phyloP scores from a whole-genome alignment of 2,888 invertebrate genomes.

The Lithophane socia region DNA sequence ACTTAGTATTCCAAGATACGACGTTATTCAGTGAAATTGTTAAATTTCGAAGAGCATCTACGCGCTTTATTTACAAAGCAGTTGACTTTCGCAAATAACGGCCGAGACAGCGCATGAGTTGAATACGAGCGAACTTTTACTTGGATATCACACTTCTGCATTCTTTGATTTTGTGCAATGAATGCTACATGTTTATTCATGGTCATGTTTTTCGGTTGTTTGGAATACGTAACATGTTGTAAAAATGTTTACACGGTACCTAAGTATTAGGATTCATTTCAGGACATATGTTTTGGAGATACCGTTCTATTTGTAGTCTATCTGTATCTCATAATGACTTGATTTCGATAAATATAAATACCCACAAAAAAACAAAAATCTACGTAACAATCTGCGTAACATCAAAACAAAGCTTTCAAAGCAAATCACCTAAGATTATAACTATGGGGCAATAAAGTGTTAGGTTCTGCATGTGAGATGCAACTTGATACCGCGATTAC shows the following conservation, averaged over 20 bases:
- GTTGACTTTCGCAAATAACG: constrained; percentile 82
- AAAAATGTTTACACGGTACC: constrained; percentile 18
- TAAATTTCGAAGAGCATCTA: constrained; percentile 81
- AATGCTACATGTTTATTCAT: constrained; percentile 51
- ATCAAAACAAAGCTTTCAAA: constrained; percentile 16
- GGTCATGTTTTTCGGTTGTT: constrained; percentile 33
- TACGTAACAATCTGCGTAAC: background rate
- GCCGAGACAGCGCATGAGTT: constrained; percentile 76
- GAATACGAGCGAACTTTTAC: constrained; percentile 79
- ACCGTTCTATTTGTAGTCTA: background rate
- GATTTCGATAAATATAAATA: too few relatives aligned
- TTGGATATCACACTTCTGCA: constrained; percentile 59
- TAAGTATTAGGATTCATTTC: constrained; percentile 21
- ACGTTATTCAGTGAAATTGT: constrained; percentile 85
- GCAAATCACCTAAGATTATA: constrained; percentile 34
- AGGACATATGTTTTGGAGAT: background rate
- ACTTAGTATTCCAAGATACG: constrained; percentile 79
- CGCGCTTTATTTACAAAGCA: constrained; percentile 82
- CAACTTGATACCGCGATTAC: constrained; percentile 66
- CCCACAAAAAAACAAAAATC: too few relatives aligned
- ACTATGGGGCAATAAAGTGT: constrained; percentile 47
- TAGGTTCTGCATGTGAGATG: constrained; percentile 57
- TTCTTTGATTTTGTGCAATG: constrained; percentile 64
- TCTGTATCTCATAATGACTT: too few relatives aligned
- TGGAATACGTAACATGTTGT: constrained; percentile 25